phyloP scores from a whole-genome alignment of 2,113 vertebrate genomes.

The Orcinus orca region DNA sequence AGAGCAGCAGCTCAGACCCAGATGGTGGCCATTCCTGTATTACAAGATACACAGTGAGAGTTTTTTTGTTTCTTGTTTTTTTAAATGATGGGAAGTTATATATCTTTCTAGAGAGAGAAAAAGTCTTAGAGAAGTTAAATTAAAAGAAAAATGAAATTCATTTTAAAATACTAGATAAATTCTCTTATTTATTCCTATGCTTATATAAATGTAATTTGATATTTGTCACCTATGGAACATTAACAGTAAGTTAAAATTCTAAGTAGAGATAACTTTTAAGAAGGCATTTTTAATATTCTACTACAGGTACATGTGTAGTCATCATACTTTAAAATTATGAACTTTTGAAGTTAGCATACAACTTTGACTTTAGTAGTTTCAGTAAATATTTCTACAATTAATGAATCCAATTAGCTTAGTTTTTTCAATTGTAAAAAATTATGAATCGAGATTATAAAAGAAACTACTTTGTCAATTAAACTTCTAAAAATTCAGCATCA shows the following conservation, averaged over 20 bases:
- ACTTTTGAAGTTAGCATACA: constrained; percentile 2
- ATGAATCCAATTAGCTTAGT: neutral
- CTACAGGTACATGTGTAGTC: neutral
- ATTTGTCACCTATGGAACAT: neutral
- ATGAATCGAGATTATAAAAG: neutral
- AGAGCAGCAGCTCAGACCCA: constrained; percentile 73
- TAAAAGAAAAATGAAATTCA: constrained; percentile 1
- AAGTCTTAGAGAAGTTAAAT: constrained; percentile 54
- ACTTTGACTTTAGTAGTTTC: neutral
- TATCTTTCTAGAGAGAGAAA: constrained; percentile 54
- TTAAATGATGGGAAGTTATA: constrained; percentile 55
- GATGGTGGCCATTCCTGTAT: constrained; percentile 65
- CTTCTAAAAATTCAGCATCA: neutral
- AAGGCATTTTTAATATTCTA: neutral
- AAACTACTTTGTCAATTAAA: neutral
- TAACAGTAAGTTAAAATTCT: neutral
- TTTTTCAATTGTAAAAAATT: neutral
- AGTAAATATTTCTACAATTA: neutral
- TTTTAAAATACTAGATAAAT: neutral
- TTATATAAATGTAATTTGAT: neutral
- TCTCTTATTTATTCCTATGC: neutral
- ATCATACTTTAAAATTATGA: constrained; percentile 9
- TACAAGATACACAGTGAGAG: constrained; percentile 34
- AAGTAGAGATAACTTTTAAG: constrained; percentile 1
- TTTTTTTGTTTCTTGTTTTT: neutral